phyloP scores from a whole-genome alignment of 1,140 invertebrate species.

The Archegozetes longisetosus region DNA sequence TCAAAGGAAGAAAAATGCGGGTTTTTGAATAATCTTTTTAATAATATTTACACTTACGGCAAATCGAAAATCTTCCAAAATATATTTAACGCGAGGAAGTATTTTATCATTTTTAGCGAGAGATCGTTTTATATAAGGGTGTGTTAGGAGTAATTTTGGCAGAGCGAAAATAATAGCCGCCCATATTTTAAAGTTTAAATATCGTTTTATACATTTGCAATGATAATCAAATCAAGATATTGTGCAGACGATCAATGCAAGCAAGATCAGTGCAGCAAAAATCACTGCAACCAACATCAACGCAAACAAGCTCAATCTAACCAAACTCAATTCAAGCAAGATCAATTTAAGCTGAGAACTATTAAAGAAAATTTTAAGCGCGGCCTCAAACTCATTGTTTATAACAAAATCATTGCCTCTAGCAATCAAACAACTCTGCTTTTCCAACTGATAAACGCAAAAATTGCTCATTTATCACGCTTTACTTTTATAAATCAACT shows the following conservation, averaged over 20 bases:
- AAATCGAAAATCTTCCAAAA: neutral
- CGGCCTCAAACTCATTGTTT: neutral
- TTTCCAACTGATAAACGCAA: neutral
- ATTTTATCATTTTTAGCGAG: neutral
- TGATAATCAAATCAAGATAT: neutral
- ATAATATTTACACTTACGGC: neutral
- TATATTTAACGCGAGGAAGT: neutral
- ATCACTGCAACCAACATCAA: too few relatives aligned
- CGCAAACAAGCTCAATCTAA: too few relatives aligned
- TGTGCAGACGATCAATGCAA: too few relatives aligned
- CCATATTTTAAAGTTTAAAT: neutral
- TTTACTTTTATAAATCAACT: neutral
- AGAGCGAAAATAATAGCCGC: neutral
- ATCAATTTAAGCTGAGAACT: neutral
- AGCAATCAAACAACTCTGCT: too few relatives aligned
- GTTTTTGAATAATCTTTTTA: neutral
- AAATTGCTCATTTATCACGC: neutral
- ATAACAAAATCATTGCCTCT: neutral
- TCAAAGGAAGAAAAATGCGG: too few relatives aligned
- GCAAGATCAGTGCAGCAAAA: too few relatives aligned
- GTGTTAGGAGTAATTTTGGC: neutral
- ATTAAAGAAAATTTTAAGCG: neutral
- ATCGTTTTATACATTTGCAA: neutral
- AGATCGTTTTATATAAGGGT: neutral
- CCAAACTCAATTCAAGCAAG: neutral